Evolutionary conservation across 2,113 vertebrate species (phyloP).

Genomic region (Myiagra hebetior): DNA sequence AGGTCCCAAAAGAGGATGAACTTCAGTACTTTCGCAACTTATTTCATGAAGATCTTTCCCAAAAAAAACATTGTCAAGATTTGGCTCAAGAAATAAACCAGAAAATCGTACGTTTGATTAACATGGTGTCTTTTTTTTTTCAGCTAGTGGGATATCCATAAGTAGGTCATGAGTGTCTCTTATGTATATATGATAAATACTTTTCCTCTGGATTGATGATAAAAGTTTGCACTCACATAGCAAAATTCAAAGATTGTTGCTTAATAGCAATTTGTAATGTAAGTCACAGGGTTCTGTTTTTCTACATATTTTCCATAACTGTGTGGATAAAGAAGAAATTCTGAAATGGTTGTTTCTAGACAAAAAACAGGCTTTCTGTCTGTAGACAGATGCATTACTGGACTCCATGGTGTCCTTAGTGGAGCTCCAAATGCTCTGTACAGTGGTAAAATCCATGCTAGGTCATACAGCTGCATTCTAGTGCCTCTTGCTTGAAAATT

Average conservation of each 20-base stretch:
- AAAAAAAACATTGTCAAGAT: neutral
- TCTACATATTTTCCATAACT: neutral
- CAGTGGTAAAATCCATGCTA: neutral
- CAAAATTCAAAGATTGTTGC: neutral
- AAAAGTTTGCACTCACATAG: neutral
- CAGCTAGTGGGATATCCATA: neutral
- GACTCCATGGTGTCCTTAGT: neutral
- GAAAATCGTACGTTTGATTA: neutral
- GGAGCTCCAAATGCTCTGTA: neutral
- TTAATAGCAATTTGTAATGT: neutral
- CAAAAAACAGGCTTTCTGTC: neutral
- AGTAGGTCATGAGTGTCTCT: neutral
- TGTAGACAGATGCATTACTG: neutral
- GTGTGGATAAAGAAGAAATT: neutral
- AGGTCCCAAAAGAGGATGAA: slow-evolving; percentile 6
- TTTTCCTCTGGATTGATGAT: neutral
- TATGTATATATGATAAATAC: neutral
- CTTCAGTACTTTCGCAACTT: neutral
- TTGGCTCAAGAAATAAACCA: neutral
- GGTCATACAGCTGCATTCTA: neutral
- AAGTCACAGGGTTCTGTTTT: neutral
- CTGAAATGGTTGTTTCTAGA: neutral
- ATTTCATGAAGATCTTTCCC: neutral
- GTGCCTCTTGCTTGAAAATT: neutral
- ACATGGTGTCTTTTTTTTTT: neutral